Evolutionary conservation across 2,888 invertebrate genomes (phyloP), one percentile per base, ranked within the genome.

Genomic region (Drosophila dives): DNA sequence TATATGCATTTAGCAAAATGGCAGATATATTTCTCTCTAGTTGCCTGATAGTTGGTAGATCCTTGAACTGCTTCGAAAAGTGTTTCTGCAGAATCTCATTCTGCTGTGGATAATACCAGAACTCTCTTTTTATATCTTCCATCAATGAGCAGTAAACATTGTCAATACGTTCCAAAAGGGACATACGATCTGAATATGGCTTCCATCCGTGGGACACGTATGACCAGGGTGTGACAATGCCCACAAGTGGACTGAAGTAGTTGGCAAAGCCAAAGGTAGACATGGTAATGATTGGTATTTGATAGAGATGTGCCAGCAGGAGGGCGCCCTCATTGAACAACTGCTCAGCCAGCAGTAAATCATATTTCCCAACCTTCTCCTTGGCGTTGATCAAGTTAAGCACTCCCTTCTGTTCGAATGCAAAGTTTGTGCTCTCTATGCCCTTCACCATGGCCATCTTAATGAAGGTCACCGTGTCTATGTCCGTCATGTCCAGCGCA

Each of bases 151-250:
- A 61, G 3, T 92, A 91, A 0, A 94, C 91, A 81, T 94, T 95
- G 33, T 93, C 89, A 0, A 94, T 62, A 75, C 95, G 91, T 72
- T 94, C 93, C 77, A 88, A 91, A 71, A 95, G 94, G 23, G 92
- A 93, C 90, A 94, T 94, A 12, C 85, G 80, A 8, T 94, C 94
- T 0, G 94, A 92, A 32, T 87, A 93, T 0, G 91, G 85, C n/a
- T 92, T 76, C 72, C 91, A 92, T 20, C 91, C 83, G 56, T 94
- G 93, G 0, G 94, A 93, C 6, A 94, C 92, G 74, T 93, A 93
- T 0, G 94, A 93, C 76, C 92, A 92, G 3, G 94, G 93, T 6
- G 91, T 86, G 0, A 94, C 92, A 53, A 93, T 92, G 6, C 93
- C 94, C 71, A 93, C 90, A 11, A 93, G 77, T 10, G 91, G 89